Evolutionary conservation across 2,888 invertebrate species (phyloP), one percentile per base, ranked within the genome.

Genomic region (Phyllotreta cruciferae): DNA sequence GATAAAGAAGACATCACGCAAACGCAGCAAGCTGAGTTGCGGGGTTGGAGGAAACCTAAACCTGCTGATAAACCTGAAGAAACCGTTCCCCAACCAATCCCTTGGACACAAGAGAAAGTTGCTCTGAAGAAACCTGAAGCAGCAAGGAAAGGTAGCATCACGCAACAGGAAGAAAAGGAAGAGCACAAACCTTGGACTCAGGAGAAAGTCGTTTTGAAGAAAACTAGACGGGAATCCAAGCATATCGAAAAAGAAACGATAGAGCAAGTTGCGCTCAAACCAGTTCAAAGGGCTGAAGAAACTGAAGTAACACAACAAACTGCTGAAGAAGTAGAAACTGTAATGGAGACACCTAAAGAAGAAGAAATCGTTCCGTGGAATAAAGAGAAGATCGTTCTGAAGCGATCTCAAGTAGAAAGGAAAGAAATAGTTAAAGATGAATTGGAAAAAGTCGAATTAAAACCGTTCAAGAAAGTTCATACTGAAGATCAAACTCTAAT

Each of bases 71-170:
- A 37, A 24, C 41, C 49, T 41, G 52, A 38, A 37, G 56, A 47
- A 37, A 37, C 6, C n/a, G 6, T 57, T 24, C 1, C 11, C 7
- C 47, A 52, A 37, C 63, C 66, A 61, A 34, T 72, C 66, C 85
- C 86, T n/a, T 87, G 87, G 87, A 90, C 85, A 8, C 85, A 90
- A 74, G 88, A 90, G 79, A 83, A 84, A 63, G 81, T 86, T 14
- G 79, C 75, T 60, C 35, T 87, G 9, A 86, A 85, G 63, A 79
- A 75, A 69, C 71, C 81, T 1, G 78, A 74, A 70, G 66, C 64
- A 45, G 52, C 55, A 24, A 68, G 61, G 52, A 62, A 62, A 57
- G 52, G n/a, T n/a, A 66, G 8, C 71, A n/a, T 74, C 41, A 10
- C 9, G 10, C 41, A 41, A 41, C 2, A 41, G 3, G 10, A 41